Evolutionary conservation across 2,797 vertebrate genomes (phyloP).

Genomic region (Neosalanx taihuensis): DNA sequence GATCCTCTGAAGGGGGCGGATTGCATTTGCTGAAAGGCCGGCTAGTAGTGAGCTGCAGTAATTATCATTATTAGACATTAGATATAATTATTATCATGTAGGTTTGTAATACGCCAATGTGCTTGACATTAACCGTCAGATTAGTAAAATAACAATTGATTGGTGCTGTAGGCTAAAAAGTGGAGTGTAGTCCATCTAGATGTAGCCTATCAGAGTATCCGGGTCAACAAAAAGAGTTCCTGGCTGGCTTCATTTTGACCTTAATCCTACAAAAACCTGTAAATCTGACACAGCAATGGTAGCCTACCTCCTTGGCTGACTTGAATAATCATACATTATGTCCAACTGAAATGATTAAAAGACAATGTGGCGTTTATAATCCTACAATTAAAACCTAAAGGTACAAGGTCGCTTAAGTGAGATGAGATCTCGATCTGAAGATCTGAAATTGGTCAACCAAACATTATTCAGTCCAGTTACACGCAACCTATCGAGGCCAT

Average conservation of each 20-base stretch:
- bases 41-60: too few species aligned
- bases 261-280: constrained; percentile 26
- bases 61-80: neutral
- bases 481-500: constrained; percentile 56
- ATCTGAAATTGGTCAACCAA: constrained; percentile 34
- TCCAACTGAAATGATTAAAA: neutral
- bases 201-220: neutral
- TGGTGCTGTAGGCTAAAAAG: neutral
- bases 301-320: neutral
- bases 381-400: neutral
- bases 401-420: too few species aligned
- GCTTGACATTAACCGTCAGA: too few species aligned
- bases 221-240: constrained; percentile 6
- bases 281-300: constrained; percentile 7
- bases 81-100: too few species aligned
- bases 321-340: neutral
- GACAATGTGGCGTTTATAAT: neutral
- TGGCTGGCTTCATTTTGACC: constrained; percentile 19
- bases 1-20: too few species aligned
- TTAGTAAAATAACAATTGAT: neutral
- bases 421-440: neutral
- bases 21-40: too few species aligned
- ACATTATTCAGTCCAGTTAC: constrained; percentile 14
- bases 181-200: neutral
- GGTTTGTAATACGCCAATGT: too few species aligned